Base-by-base conservation (phyloP, 2,797 vertebrate species). In the Tympanoctomys barrerae region DNA sequence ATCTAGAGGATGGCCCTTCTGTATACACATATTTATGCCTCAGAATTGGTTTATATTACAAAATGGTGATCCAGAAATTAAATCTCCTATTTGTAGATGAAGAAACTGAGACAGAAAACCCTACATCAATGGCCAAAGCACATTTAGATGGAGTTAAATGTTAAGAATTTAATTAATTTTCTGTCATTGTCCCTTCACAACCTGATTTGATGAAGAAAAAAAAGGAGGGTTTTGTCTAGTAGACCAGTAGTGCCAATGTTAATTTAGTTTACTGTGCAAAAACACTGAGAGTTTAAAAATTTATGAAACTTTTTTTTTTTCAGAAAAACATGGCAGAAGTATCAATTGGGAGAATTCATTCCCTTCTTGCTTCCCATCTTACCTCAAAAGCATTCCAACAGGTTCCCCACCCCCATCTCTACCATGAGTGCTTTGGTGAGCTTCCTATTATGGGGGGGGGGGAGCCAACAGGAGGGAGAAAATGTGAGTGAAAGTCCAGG, bases 241-340 rank as follows among this genome's bases (percentile, higher is more conserved):
- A n/a, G 26, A 73, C 73, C 28, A 33, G 5, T 14, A 68, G 39
- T 57, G 26, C 18, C 49, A 70, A 81, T 75, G 78, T 89, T 92
- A 71, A 73, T 71, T 22, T 59, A 52, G n/a, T 94, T 94, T 87
- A 91, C 77, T 90, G 16, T 64, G 24, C 13, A 26, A 81, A 79
- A 81, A 94, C 61, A 64, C 31, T 24, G 46, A 28, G 22, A 80
- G 75, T 64, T 94, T 7, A 68, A 90, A 93, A 91, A 46, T 21
- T 22, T 62, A 36, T 7, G 7, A 79, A 42, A 4, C 2, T 28
- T 75, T 78, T 86, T n/a, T n/a, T n/a, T 42, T 84, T 61, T 90
- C 36, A 81, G 75, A 86, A 66, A 87, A 97, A 90, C 66, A 89
- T 14, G 59, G 93, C 57, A 96, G 95, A 73, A 91, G 42, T 57